These are phyloP conservation scores for Epinotia bilunana DNA, from an alignment of 2,888 invertebrate genomes.

Conservation along the genomic window DNA sequence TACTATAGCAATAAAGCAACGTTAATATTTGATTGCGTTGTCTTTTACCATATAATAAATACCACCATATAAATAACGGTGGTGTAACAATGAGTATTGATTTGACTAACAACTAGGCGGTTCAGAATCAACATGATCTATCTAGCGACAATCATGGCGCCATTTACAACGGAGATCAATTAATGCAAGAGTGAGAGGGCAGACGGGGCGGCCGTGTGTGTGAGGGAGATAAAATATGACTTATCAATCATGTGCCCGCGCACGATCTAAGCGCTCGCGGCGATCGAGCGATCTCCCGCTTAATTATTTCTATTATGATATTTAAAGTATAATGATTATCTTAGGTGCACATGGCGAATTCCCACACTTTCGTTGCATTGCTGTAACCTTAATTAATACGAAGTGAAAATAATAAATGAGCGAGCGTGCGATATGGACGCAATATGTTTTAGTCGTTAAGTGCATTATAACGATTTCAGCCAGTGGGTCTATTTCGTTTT, in stretches of 20 bases:
- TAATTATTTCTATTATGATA: conserved; percentile 85
- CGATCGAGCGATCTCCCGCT: conserved; percentile 75
- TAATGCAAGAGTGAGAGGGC: conserved; percentile 69
- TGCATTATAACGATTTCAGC: conserved; percentile 51
- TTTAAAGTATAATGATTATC: conserved; percentile 79
- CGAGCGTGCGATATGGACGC: conserved; percentile 52
- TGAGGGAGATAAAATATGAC: conserved; percentile 63
- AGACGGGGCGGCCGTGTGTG: conserved; percentile 48
- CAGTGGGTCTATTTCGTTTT: conserved; percentile 46
- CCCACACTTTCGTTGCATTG: conserved; percentile 67
- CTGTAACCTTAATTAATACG: conserved; percentile 63
- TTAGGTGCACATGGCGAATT: conserved; percentile 71
- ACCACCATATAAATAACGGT: conserved; percentile 45
- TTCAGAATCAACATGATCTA: conserved; percentile 73
- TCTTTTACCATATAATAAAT: conserved; percentile 42
- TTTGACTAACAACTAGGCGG: conserved; percentile 69
- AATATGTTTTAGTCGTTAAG: conserved; percentile 53
- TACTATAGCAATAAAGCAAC: conserved; percentile 22
- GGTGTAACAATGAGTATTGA: conserved; percentile 67
- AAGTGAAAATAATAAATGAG: conserved; percentile 52
- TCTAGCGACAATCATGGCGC: conserved; percentile 78
- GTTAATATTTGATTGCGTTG: conserved; percentile 28
- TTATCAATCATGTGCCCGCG: conserved; percentile 82
- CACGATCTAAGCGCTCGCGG: conserved; percentile 75
- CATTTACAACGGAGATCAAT: conserved; percentile 78